phyloP scores from a whole-genome alignment of 1,140 invertebrate species.

The Panonychus citri region DNA sequence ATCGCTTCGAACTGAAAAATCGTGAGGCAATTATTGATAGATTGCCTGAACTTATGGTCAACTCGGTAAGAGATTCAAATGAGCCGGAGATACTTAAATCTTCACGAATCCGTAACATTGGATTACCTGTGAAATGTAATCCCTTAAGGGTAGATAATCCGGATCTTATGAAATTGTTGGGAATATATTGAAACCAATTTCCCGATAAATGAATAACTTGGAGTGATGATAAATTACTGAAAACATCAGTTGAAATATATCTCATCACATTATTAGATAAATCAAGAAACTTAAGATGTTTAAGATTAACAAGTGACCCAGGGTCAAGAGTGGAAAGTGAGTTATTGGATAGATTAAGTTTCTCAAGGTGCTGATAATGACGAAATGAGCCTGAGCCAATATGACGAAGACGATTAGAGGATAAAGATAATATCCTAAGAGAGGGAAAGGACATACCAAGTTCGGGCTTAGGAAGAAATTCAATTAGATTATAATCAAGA shows the following conservation, averaged over 20 bases:
- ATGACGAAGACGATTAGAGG: constrained; percentile 15
- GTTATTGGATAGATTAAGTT: constrained; percentile 37
- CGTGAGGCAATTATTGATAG: constrained; percentile 59
- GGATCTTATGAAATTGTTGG: constrained; percentile 42
- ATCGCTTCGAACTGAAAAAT: constrained; percentile 61
- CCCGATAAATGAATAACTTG: constrained; percentile 45
- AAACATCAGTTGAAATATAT: constrained; percentile 54
- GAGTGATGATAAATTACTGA: constrained; percentile 34
- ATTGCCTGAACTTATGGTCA: constrained; percentile 56
- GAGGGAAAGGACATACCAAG: constrained; percentile 30
- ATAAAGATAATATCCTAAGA: constrained; percentile 30
- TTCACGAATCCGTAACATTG: constrained; percentile 37
- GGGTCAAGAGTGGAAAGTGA: constrained; percentile 40
- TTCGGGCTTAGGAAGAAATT: too few relatives aligned
- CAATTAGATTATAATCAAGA: too few relatives aligned
- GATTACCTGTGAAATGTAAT: constrained; percentile 58
- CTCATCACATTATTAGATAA: constrained; percentile 47
- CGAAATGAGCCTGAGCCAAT: constrained; percentile 12
- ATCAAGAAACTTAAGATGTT: constrained; percentile 42
- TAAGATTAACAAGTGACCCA: constrained; percentile 38
- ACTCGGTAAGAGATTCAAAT: constrained; percentile 42
- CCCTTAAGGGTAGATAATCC: constrained; percentile 30
- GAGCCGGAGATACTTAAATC: constrained; percentile 26
- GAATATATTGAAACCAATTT: constrained; percentile 57
- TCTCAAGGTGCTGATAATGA: constrained; percentile 13